phyloP scores from a whole-genome alignment of 2,797 vertebrate species.

The Acanthiza pusilla region DNA sequence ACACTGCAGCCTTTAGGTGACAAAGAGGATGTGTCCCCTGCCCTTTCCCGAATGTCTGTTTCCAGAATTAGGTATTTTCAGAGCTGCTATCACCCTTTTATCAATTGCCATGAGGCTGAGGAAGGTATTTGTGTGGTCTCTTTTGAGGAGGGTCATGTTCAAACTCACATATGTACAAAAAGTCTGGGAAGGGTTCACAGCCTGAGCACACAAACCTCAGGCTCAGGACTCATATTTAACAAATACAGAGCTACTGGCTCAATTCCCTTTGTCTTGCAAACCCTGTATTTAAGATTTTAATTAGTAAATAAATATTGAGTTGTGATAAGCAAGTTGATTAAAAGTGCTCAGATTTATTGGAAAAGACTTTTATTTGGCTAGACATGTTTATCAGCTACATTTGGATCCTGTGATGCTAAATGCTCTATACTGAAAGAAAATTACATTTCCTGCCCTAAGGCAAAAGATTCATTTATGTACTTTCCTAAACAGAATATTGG shows the following conservation, averaged over 20 bases:
- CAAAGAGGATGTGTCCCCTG: neutral
- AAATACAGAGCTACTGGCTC: neutral
- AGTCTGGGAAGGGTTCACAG: neutral
- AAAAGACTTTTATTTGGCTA: neutral
- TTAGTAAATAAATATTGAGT: neutral
- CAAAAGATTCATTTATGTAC: conserved; percentile 1
- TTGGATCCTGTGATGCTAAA: neutral
- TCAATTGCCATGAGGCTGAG: neutral
- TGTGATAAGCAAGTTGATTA: neutral
- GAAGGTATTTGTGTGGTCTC: neutral
- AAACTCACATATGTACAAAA: fast-evolving
- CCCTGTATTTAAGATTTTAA: neutral
- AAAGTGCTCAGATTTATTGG: neutral
- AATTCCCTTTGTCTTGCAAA: neutral
- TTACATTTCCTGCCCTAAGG: conserved; percentile 43
- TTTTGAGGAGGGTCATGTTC: neutral
- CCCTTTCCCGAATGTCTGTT: neutral
- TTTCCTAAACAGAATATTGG: neutral
- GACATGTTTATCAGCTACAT: neutral
- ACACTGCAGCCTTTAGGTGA: neutral
- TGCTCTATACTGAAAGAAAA: conserved; percentile 16
- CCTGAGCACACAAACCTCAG: neutral
- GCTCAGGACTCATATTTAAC: neutral
- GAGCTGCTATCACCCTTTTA: neutral
- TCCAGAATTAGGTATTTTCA: neutral